Percentiles rank a stretch among this genome's conserved stretches.
Evolutionary conservation across 2,888 invertebrate genomes (phyloP).

Genomic region (Drosophila merina): DNA sequence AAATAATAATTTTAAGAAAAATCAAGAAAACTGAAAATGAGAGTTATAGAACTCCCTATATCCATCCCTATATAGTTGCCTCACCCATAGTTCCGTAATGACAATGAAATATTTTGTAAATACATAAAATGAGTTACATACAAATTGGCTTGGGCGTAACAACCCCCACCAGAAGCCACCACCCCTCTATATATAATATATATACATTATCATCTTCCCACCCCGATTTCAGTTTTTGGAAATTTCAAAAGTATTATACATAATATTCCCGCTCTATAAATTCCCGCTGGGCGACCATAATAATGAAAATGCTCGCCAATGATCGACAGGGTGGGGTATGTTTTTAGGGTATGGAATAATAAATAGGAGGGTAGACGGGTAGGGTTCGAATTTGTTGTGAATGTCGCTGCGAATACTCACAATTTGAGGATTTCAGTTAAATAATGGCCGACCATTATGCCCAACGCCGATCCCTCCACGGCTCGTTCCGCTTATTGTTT

Average conservation of each 20-base stretch:
- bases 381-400: constrained; percentile 29
- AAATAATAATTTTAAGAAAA: no score
- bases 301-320: constrained; percentile 46
- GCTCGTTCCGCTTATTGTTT: constrained; percentile 18
- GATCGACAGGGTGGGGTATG: constrained; percentile 52
- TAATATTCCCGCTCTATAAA: constrained; percentile 27
- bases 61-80: constrained; percentile 2
- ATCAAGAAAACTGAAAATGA: no score
- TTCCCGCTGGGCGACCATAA: constrained; percentile 28
- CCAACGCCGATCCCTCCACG: constrained; percentile 17
- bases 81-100: constrained; percentile 40
- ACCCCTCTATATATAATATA: constrained; percentile 1
- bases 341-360: constrained; percentile 26
- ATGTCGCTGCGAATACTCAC: constrained; percentile 44
- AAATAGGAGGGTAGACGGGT: constrained; percentile 31
- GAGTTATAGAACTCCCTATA: constrained; percentile 4
- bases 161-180: constrained; percentile 48
- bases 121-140: constrained; percentile 72
- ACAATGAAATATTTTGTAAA: constrained; percentile 47
- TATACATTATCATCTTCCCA: constrained; percentile 23
- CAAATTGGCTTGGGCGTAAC: constrained; percentile 64
- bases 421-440: constrained; percentile 68
- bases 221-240: constrained; percentile 35
- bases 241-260: constrained; percentile 37
- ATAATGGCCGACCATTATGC: constrained; percentile 78